These are phyloP conservation scores for Mystacornis crossleyi DNA, from an alignment of 2,113 vertebrate species.

Conservation along the genomic window DNA sequence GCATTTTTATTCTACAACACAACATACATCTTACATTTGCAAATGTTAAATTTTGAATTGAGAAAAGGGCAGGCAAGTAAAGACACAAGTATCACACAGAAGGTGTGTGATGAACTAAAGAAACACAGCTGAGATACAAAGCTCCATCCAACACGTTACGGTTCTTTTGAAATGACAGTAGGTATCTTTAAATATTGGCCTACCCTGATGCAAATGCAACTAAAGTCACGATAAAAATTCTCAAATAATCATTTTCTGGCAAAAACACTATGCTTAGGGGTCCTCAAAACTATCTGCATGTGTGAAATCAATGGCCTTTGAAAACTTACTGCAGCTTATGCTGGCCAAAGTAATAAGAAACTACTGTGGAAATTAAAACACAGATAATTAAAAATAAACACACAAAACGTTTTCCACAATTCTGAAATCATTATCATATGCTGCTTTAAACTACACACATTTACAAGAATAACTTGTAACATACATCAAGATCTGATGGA, in stretches of 20 bases:
- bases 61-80: not conserved
- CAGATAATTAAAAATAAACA: not conserved
- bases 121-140: not conserved
- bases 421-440: not conserved
- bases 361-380: not conserved
- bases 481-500: not conserved
- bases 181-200: not conserved
- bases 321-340: not conserved
- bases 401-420: not conserved
- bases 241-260: conserved; percentile 16
- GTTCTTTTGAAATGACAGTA: not conserved
- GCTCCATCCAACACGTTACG: not conserved
- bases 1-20: not conserved
- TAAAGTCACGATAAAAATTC: not conserved
- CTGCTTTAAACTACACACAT: not conserved
- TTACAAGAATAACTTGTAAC: not conserved
- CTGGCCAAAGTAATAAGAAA: not conserved
- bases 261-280: not conserved
- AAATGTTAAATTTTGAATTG: not conserved
- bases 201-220: not conserved
- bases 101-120: not conserved
- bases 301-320: not conserved
- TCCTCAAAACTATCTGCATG: not conserved
- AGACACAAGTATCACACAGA: not conserved
- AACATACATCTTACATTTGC: not conserved